A percentile compares a stretch with the other conserved stretches of the same genome.
Conservation (phyloP, 2,113 vertebrate genomes). For the Sander vitreus region DNA sequence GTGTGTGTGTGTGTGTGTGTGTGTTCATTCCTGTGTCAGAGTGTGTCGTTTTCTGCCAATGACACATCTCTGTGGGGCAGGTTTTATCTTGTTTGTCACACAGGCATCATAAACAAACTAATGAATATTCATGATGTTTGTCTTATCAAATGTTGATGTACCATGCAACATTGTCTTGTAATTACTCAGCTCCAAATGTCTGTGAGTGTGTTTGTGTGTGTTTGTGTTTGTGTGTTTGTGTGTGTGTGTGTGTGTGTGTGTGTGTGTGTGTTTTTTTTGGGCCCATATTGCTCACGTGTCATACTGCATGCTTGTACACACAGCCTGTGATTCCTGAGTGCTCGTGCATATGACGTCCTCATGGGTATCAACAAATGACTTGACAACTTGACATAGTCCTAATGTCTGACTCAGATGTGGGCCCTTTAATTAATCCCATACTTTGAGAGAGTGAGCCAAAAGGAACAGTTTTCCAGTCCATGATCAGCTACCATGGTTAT, state of each 20-base stretch:
- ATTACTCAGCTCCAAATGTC: constrained; percentile 54
- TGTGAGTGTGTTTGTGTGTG: constrained; percentile 18
- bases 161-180: constrained; percentile 50
- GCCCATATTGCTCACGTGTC: constrained; percentile 5
- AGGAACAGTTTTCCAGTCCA: background rate
- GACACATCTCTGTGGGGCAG: constrained; percentile 27
- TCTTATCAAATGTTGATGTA: constrained; percentile 50
- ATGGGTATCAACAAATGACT: constrained; percentile 24
- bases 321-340: constrained; percentile 34
- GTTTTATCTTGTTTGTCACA: constrained; percentile 56
- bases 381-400: constrained; percentile 15
- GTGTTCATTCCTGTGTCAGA: constrained; percentile 20
- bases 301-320: background rate
- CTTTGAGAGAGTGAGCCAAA: background rate
- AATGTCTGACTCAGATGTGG: constrained; percentile 19
- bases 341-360: constrained; percentile 19
- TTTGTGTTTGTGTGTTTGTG: too few species aligned
- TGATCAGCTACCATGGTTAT: background rate
- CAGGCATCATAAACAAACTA: constrained; percentile 53
- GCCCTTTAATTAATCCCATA: constrained; percentile 32
- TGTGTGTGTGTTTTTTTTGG: background rate
- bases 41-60: constrained; percentile 25
- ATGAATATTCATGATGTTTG: constrained; percentile 72
- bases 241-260: constrained; percentile 26
- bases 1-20: background rate